Evolutionary conservation across 2,888 invertebrate genomes (phyloP), one percentile per base, ranked within the genome.

Genomic region (Euspilapteryx auroguttella): DNA sequence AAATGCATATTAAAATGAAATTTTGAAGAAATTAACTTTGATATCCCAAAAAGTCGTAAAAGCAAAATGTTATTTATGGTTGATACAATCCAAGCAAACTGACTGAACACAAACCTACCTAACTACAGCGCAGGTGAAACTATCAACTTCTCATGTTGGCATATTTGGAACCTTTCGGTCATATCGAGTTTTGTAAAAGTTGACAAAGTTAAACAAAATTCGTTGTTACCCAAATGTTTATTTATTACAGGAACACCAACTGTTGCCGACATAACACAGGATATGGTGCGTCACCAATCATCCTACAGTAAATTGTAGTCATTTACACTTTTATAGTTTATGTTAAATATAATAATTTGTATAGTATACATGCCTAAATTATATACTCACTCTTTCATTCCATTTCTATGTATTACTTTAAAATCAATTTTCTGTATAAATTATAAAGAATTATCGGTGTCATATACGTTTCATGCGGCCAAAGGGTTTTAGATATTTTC

Each of bases 281-380:
- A 83, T 25, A 83, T 87, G 84, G 82, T 90, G 6, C 80, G 80
- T 0, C 88, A 87, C 47, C 82, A 87, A 54, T 79, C 79, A 4
- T 41, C 50, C 28, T 85, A 81, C 45, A 53, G 71, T 40, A 78
- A 68, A 45, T 47, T 81, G 31, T 79, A 42, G 63, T 14, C n/a
- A 34, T 14, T 24, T 11, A 9, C 9, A 11, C 2, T 11, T 24
- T 12, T 10, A 12, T 24, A 24, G n/a, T n/a, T 12, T 12, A 12
- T 11, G 24, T 11, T 9, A 24, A 24, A 9, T 2, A 10, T 23
- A 23, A 23, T 10, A 23, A 23, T n/a, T n/a, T n/a, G n/a, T n/a
- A n/a, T n/a, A n/a, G n/a, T n/a, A n/a, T n/a, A n/a, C n/a, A n/a
- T n/a, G n/a, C n/a, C n/a, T n/a, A n/a, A n/a, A n/a, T n/a, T n/a